A percentile compares a stretch with the other conserved stretches of the same genome.
Evolutionary conservation across 2,113 vertebrate genomes (phyloP).

Genomic region (Myotis brandtii): DNA sequence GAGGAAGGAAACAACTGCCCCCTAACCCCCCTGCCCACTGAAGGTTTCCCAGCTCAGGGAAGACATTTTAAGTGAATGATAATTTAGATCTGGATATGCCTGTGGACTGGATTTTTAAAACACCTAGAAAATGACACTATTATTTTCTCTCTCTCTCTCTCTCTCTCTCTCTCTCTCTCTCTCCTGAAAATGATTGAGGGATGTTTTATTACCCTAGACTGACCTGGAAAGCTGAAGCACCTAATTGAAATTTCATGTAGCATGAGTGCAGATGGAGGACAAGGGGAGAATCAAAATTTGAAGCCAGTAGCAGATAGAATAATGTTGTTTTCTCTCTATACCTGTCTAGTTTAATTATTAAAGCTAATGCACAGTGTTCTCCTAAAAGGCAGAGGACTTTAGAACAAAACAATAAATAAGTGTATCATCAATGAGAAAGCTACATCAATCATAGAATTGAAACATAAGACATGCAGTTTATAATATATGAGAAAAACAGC

Average conservation of each 20-base stretch:
- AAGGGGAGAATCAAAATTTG: not conserved
- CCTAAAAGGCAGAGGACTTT: not conserved
- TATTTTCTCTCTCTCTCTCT: not conserved
- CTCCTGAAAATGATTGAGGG: not conserved
- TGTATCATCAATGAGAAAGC: not conserved
- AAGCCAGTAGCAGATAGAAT: not conserved
- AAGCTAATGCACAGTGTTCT: not conserved
- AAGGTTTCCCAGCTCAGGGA: not conserved
- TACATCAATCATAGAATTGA: not conserved
- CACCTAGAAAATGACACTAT: not conserved
- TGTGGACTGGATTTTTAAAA: not conserved
- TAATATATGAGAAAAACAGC: not conserved
- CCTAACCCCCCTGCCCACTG: accelerated
- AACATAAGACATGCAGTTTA: not conserved
- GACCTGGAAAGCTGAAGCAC: not conserved
- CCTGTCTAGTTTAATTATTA: not conserved
- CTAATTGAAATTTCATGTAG: not conserved
- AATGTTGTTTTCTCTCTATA: not conserved
- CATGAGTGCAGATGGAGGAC: not conserved
- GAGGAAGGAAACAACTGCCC: accelerated
- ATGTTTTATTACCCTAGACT: not conserved
- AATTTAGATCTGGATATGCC: not conserved
- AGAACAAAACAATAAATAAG: not conserved
- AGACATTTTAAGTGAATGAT: not conserved
- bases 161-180: no score